Evolutionary conservation across 2,888 invertebrate genomes (phyloP).

Genomic region (Philonicus albiceps): DNA sequence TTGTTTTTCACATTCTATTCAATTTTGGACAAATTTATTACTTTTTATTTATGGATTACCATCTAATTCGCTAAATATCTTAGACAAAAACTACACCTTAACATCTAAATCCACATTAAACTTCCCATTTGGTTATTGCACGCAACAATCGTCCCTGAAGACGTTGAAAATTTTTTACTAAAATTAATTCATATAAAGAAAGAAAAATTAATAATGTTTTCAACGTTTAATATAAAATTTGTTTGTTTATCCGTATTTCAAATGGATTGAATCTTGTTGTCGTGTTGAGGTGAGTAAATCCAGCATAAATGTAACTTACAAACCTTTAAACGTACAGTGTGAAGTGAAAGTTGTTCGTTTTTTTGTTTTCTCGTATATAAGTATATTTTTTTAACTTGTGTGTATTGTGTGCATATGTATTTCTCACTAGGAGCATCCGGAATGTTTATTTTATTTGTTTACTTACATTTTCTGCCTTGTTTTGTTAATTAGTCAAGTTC

Average conservation of each 20-base stretch:
- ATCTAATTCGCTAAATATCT: background rate
- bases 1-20: too few species aligned
- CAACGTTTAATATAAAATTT: conserved; percentile 5
- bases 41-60: background rate
- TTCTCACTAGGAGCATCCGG: conserved; percentile 16
- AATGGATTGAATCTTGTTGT: conserved; percentile 27
- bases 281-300: background rate
- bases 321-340: background rate
- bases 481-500: background rate
- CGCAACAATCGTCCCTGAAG: background rate
- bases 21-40: too few species aligned
- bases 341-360: background rate
- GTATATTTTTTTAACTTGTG: background rate
- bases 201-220: conserved; percentile 22
- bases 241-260: background rate
- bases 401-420: background rate
- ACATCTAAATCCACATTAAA: background rate
- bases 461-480: background rate
- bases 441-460: conserved; percentile 34
- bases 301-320: background rate
- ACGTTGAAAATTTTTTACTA: background rate
- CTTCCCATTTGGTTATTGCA: background rate
- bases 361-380: background rate
- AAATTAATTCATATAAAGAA: background rate
- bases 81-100: background rate